Conservation (phyloP, 2,797 vertebrate species). For the Notoglanidium macrostoma region DNA sequence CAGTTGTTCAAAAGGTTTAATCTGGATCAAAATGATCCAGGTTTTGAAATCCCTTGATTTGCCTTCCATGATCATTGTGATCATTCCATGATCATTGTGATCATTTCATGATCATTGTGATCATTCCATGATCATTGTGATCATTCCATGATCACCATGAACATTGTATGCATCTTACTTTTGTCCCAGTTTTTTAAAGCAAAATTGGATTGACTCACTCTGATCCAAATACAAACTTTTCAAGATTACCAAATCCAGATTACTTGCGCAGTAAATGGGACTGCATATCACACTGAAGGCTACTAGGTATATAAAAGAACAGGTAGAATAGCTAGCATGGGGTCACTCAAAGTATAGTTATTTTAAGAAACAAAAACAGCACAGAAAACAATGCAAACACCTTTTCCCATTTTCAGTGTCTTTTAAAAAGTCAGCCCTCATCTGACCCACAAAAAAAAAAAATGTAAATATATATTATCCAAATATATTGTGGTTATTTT, state of each 20-base stretch:
- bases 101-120: too few species aligned
- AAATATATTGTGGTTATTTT: background rate
- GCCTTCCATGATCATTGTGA: too few species aligned
- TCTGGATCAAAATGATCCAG: too few species aligned
- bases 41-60: too few species aligned
- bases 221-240: background rate
- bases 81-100: too few species aligned
- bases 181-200: background rate
- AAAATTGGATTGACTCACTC: background rate
- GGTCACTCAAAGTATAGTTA: background rate
- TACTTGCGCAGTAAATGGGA: background rate
- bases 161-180: background rate
- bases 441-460: constrained; percentile 37
- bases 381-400: constrained; percentile 9
- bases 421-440: constrained; percentile 25
- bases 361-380: constrained; percentile 28
- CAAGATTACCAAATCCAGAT: background rate
- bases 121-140: too few species aligned
- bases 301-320: background rate
- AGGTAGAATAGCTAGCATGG: background rate
- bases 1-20: too few species aligned
- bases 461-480: constrained; percentile 37
- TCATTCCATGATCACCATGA: too few species aligned
- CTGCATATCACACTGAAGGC: background rate
- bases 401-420: background rate